Base-by-base conservation (phyloP, 2,888 invertebrate species). In the Drosophila neoperkinsi region DNA sequence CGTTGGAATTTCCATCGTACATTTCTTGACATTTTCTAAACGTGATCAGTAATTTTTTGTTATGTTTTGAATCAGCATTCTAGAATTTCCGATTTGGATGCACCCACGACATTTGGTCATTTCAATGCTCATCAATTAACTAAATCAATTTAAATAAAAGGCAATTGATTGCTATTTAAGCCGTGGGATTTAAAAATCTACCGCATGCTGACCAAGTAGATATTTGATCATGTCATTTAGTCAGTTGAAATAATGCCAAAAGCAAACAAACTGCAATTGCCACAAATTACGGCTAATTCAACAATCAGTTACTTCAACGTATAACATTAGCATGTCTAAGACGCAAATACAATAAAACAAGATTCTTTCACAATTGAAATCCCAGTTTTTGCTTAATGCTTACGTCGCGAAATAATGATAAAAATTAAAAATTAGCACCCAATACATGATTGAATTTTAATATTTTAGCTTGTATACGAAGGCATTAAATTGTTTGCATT, bases 61-160 rank as follows among this genome's bases (percentile, higher is more conserved):
- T 53, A 9, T 72, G 53, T 67, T 72, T 75, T 71, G 62, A 81
- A 68, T 81, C 75, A 77, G 59, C 71, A 59, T 63, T 88, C 63
- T 77, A 83, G 72, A 88, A 81, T 82, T 82, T 82, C 71, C 73
- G 84, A 51, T 80, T 62, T 62, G 57, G 61, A 51, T 71, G 71
- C 33, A 70, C 62, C 74, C 79, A 81, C 77, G 83, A 85, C 73
- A 71, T 71, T 78, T 73, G 51, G 38, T 49, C 51, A 62, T 50
- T 68, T 67, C 61, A 68, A 72, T 66, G 67, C 59, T 55, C 68
- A 71, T 72, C 77, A 78, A 76, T 81, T 83, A 85, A 88, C 83
- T 81, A 83, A 88, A 78, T 83, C 81, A 74, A 88, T 85, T 78
- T 59, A 85, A 77, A 75, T 74, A 58, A 73, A 67, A 74, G 41